phyloP scores from a whole-genome alignment of 1,140 invertebrate species.

The Belonocnema kinseyi region DNA sequence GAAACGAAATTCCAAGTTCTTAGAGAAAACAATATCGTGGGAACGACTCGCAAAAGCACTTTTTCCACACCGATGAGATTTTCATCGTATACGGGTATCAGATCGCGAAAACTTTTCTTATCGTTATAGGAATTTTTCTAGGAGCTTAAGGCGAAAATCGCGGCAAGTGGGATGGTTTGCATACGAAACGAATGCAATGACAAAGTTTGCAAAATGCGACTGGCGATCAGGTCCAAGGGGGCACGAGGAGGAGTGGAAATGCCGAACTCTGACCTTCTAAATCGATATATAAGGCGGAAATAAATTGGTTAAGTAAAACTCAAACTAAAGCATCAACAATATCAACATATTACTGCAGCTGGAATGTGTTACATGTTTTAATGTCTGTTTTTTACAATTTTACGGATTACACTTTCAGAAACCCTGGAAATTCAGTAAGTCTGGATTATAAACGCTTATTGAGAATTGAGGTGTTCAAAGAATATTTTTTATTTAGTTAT shows the following conservation, averaged over 20 bases:
- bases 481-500: no score
- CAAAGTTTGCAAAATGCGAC: conserved; percentile 14
- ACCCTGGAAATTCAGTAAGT: no score
- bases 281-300: not conserved
- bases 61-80: conserved; percentile 8
- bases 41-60: not conserved
- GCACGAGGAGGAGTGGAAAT: not conserved
- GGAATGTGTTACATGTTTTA: no score
- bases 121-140: conserved; percentile 26
- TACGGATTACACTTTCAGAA: no score
- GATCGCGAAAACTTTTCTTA: conserved; percentile 5
- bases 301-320: not conserved
- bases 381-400: no score
- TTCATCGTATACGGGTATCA: conserved; percentile 1
- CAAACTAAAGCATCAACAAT: not conserved
- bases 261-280: no score
- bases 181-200: conserved; percentile 1
- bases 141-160: conserved; percentile 20
- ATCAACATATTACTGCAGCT: no score
- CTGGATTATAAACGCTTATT: no score
- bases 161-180: conserved; percentile 1
- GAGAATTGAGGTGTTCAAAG: no score
- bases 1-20: not conserved
- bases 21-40: not conserved
- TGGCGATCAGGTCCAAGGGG: not conserved